Evolutionary conservation across 2,113 vertebrate genomes (phyloP).

Genomic region (Fulmarus glacialis): DNA sequence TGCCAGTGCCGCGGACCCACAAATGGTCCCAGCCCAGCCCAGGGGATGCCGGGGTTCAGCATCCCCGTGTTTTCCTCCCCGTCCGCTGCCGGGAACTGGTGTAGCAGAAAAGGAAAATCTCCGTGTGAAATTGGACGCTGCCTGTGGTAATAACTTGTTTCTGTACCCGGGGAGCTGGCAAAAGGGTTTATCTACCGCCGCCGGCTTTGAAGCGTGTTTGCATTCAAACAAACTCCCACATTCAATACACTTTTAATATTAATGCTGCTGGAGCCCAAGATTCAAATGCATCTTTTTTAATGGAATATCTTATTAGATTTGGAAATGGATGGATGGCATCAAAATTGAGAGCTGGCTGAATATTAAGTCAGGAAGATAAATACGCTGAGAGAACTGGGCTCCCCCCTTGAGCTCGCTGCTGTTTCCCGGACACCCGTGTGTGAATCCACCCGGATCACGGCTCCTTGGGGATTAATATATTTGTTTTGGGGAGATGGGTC

Average conservation of each 20-base stretch:
- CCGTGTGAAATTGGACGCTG: background rate
- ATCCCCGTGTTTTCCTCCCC: rapidly evolving
- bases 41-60: background rate
- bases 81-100: background rate
- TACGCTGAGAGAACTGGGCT: background rate
- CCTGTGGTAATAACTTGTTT: background rate
- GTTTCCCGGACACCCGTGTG: background rate
- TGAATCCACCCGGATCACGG: rapidly evolving
- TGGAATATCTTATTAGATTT: slow-evolving; percentile 46
- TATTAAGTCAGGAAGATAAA: background rate
- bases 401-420: background rate
- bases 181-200: background rate
- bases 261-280: background rate
- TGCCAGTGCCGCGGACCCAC: rapidly evolving
- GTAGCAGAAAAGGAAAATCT: background rate
- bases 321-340: background rate
- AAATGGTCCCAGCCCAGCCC: background rate
- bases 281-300: slow-evolving; percentile 39
- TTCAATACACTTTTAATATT: slow-evolving; percentile 38
- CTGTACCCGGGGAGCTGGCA: background rate
- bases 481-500: rapidly evolving
- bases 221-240: background rate
- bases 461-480: background rate
- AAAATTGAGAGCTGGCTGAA: background rate
- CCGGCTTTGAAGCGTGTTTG: background rate